Percentiles rank a stretch among this genome's conserved stretches.
These are phyloP conservation scores for Zaprionus ghesquierei DNA, from an alignment of 1,140 invertebrate species.

Conservation along the genomic window DNA sequence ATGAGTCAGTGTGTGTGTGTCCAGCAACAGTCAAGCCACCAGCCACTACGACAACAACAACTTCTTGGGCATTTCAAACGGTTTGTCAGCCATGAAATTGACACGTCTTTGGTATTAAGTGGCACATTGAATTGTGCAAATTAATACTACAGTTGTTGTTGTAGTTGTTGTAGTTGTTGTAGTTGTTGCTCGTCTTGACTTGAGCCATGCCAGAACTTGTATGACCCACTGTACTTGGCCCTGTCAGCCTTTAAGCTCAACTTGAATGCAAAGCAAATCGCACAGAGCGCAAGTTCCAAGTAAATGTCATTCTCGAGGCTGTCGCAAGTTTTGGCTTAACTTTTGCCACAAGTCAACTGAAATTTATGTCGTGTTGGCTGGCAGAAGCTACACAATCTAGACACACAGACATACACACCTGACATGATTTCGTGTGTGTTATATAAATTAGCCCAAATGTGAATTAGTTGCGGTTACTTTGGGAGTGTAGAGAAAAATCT, in stretches of 20 bases:
- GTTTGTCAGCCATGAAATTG: conserved; percentile 78
- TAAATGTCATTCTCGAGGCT: not conserved
- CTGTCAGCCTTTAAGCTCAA: not conserved
- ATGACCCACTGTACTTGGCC: not conserved
- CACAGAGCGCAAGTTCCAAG: not conserved
- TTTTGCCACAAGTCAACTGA: not conserved
- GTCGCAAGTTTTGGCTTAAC: not conserved
- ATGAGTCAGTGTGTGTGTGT: not conserved
- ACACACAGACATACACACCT: not conserved
- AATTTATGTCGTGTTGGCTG: not conserved
- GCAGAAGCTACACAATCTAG: not conserved
- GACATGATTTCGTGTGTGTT: no score
- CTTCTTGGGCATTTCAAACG: conserved; percentile 36
- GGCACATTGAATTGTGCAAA: conserved; percentile 79
- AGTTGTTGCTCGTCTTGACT: not conserved
- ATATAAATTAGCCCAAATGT: not conserved
- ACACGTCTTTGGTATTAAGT: conserved; percentile 79
- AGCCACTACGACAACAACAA: conserved; percentile 3
- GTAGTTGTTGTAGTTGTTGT: conserved; percentile 8
- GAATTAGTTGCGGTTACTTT: not conserved
- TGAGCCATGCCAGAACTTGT: not conserved
- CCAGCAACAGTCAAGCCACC: not conserved
- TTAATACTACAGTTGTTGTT: conserved; percentile 61
- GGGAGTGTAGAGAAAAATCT: not conserved
- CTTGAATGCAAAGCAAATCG: not conserved